A percentile compares a stretch with the other conserved stretches of the same genome.
These are phyloP conservation scores for Scaptodrosophila latifasciaeformis DNA, from an alignment of 2,888 invertebrate species.

Conservation along the genomic window DNA sequence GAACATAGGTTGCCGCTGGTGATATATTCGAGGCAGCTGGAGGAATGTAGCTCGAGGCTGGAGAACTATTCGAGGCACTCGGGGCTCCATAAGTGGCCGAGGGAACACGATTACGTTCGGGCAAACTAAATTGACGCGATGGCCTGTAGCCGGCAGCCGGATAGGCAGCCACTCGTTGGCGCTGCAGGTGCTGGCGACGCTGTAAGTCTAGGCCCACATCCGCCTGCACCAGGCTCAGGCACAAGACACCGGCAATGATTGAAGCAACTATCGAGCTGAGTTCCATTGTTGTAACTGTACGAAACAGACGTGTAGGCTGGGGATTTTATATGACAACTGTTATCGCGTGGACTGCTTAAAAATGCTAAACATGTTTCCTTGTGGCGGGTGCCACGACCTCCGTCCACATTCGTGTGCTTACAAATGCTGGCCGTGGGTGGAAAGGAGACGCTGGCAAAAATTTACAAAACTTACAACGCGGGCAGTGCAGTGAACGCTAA, in stretches of 20 bases:
- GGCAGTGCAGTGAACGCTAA: slow-evolving; percentile 2
- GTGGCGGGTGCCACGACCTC: slow-evolving; percentile 20
- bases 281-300: slow-evolving; percentile 42
- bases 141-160: slow-evolving; percentile 62
- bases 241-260: slow-evolving; percentile 21
- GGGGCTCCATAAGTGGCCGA: slow-evolving; percentile 43
- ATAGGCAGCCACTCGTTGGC: slow-evolving; percentile 46
- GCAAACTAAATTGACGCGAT: slow-evolving; percentile 42
- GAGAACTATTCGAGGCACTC: too few relatives aligned
- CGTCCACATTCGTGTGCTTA: too few relatives aligned
- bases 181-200: slow-evolving; percentile 46
- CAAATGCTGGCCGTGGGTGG: too few relatives aligned
- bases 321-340: slow-evolving; percentile 35
- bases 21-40: too few relatives aligned
- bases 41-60: too few relatives aligned
- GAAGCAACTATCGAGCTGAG: slow-evolving; percentile 34
- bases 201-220: slow-evolving; percentile 18
- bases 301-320: background rate
- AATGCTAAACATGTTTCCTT: slow-evolving; percentile 35
- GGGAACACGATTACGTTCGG: slow-evolving; percentile 27
- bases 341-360: slow-evolving; percentile 33
- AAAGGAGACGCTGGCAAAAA: too few relatives aligned
- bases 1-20: slow-evolving; percentile 35
- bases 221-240: slow-evolving; percentile 30
- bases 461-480: too few relatives aligned